phyloP scores from a whole-genome alignment of 1,140 invertebrate genomes.

The Nasonia vitripennis region DNA sequence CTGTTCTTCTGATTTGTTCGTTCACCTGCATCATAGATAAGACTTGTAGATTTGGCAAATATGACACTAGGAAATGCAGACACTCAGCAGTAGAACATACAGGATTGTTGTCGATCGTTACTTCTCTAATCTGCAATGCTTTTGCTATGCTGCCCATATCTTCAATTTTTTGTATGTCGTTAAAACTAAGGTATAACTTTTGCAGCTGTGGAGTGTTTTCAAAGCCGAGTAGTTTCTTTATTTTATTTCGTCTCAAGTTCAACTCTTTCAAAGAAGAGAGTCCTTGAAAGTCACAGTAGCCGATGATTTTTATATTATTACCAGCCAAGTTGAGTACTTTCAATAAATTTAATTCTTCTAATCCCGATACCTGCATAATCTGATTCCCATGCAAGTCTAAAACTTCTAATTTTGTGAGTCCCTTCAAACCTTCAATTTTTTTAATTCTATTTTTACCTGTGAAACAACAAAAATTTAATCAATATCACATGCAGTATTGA shows the following conservation, averaged over 20 bases:
- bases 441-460: conserved; percentile 84
- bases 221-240: conserved; percentile 87
- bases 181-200: conserved; percentile 90
- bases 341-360: conserved; percentile 80
- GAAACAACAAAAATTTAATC: background rate
- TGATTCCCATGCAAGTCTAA: conserved; percentile 94
- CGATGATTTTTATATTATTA: conserved; percentile 87
- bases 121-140: conserved; percentile 83
- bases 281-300: conserved; percentile 84
- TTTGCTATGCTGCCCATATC: conserved; percentile 86
- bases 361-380: conserved; percentile 81
- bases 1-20: conserved; percentile 83
- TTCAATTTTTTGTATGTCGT: conserved; percentile 89
- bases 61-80: conserved; percentile 86
- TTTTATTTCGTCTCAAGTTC: conserved; percentile 90
- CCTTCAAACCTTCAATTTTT: conserved; percentile 82
- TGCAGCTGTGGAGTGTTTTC: conserved; percentile 86
- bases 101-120: conserved; percentile 92
- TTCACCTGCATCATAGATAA: conserved; percentile 86
- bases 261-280: conserved; percentile 86
- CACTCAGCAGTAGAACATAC: conserved; percentile 84
- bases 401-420: conserved; percentile 86
- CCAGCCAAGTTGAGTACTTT: conserved; percentile 94
- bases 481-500: background rate
- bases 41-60: conserved; percentile 82